A percentile compares a stretch with the other conserved stretches of the same genome.
Conservation (phyloP, 2,888 invertebrate genomes). For the Ligdia adustata region DNA sequence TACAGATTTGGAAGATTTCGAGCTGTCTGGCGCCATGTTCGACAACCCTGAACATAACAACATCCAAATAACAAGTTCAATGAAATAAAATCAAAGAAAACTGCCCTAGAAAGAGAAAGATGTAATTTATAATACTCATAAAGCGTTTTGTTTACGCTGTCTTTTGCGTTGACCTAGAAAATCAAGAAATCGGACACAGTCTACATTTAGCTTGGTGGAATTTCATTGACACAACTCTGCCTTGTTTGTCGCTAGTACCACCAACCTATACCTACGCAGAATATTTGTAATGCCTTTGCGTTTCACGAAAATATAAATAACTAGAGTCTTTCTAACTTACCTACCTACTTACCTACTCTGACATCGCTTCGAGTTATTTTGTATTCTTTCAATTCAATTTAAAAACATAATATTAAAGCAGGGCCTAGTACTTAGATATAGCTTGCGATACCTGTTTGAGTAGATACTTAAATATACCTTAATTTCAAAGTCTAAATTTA, state of each 20-base stretch:
- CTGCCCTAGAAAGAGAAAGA: not conserved
- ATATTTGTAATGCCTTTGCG: too few relatives aligned
- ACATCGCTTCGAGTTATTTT: too few relatives aligned
- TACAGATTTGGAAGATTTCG: conserved; percentile 72
- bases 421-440: too few relatives aligned
- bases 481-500: too few relatives aligned
- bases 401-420: too few relatives aligned
- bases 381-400: too few relatives aligned
- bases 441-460: too few relatives aligned
- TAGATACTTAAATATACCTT: too few relatives aligned
- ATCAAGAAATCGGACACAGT: conserved; percentile 29
- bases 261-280: too few relatives aligned
- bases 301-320: too few relatives aligned
- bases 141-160: conserved; percentile 27
- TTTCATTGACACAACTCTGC: conserved; percentile 31
- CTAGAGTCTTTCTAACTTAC: too few relatives aligned
- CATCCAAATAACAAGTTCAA: not conserved
- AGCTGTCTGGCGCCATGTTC: conserved; percentile 41
- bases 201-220: conserved; percentile 25
- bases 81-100: not conserved
- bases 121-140: conserved; percentile 1
- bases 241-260: conserved; percentile 35
- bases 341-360: too few relatives aligned
- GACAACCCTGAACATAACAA: conserved; percentile 32
- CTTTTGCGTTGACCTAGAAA: conserved; percentile 37